A percentile compares a stretch with the other conserved stretches of the same genome.
Conservation (phyloP, 2,797 vertebrate genomes). For the Enteromius anoplus region DNA sequence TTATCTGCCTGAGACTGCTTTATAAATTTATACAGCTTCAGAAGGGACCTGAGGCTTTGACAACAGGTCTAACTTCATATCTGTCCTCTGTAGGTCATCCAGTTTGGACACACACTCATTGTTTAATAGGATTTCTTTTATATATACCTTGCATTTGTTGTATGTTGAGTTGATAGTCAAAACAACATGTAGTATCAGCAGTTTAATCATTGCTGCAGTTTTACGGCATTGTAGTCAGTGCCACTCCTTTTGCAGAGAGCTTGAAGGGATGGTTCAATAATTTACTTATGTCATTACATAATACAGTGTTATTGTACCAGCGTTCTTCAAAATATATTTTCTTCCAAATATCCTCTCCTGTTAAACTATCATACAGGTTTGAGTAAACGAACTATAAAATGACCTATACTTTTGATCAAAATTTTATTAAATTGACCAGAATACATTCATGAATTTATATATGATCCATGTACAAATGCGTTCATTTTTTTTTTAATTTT, state of each 20-base stretch:
- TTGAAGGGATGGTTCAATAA: neutral
- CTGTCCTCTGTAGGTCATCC: neutral
- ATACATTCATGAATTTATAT: neutral
- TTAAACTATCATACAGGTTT: neutral
- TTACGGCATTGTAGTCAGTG: neutral
- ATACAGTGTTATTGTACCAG: neutral
- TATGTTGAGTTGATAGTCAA: neutral
- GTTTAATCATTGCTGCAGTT: constrained; percentile 26
- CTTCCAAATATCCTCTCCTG: neutral
- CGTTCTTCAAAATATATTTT: neutral
- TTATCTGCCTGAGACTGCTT: constrained; percentile 33
- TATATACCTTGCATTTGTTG: neutral
- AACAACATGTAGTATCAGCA: neutral
- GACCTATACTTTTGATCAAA: neutral
- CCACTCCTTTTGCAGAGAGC: neutral
- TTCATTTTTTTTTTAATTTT: no score
- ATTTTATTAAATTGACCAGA: neutral
- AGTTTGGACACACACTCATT: neutral
- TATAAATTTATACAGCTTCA: constrained; percentile 13
- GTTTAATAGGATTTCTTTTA: neutral
- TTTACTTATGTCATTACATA: neutral
- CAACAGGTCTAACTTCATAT: neutral
- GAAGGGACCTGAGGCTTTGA: neutral
- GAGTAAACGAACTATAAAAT: neutral
- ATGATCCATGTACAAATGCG: no score